Percentiles rank a stretch among this genome's conserved stretches.
phyloP scores from a whole-genome alignment of 2,888 invertebrate species.

The Harmothoe impar region DNA sequence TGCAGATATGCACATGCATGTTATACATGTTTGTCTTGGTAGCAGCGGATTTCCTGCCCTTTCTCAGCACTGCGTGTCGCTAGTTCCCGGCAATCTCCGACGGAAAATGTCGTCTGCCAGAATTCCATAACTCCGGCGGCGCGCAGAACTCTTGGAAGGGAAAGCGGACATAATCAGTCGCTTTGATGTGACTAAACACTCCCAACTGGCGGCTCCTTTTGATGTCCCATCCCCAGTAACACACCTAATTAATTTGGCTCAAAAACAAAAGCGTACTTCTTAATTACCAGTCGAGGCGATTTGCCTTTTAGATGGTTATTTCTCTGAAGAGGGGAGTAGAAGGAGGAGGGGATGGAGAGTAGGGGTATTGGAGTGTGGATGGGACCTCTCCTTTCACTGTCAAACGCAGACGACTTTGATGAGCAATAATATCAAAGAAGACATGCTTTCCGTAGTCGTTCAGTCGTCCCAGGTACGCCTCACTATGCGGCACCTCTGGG shows the following conservation, averaged over 20 bases:
- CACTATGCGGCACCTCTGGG: background rate
- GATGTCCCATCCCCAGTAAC: slow-evolving; percentile 35
- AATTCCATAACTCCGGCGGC: slow-evolving; percentile 37
- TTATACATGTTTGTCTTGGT: too few relatives aligned
- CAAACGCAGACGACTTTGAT: slow-evolving; percentile 18
- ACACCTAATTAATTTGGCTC: slow-evolving; percentile 58
- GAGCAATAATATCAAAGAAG: slow-evolving; percentile 38
- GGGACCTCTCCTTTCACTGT: slow-evolving; percentile 27
- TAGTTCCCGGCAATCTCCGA: background rate
- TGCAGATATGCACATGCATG: too few relatives aligned
- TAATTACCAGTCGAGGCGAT: slow-evolving; percentile 45
- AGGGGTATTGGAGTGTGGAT: background rate
- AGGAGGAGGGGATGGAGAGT: background rate
- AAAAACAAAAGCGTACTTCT: slow-evolving; percentile 54
- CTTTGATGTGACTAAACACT: slow-evolving; percentile 57
- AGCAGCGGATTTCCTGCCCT: background rate
- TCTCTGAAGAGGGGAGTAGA: background rate
- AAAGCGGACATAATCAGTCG: slow-evolving; percentile 40
- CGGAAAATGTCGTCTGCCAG: slow-evolving; percentile 29
- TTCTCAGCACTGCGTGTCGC: background rate
- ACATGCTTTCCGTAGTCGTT: background rate
- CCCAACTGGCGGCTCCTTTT: slow-evolving; percentile 38
- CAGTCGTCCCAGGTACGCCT: slow-evolving; percentile 16
- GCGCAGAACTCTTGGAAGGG: background rate
- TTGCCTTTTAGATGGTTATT: slow-evolving; percentile 57